Conservation (phyloP, 2,113 vertebrate species). For the Mustela lutreola region DNA sequence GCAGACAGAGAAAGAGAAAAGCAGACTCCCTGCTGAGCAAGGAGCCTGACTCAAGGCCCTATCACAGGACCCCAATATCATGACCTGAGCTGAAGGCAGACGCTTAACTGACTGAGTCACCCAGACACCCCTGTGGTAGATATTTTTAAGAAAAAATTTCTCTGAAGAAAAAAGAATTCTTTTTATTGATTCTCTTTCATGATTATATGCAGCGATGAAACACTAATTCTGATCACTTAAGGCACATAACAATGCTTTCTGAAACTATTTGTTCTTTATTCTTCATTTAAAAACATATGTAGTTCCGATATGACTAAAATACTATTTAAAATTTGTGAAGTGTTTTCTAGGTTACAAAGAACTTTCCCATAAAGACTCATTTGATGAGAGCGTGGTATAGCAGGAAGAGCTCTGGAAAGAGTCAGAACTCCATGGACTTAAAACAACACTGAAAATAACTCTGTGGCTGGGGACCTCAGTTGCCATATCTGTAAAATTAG, state of each 20-base stretch:
- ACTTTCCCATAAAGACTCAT: background rate
- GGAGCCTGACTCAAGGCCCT: too few species aligned
- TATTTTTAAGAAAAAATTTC: background rate
- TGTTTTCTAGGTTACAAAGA: background rate
- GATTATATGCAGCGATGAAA: background rate
- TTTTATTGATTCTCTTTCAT: conserved; percentile 4
- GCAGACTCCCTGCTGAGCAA: too few species aligned
- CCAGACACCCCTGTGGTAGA: background rate
- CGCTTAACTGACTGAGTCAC: too few species aligned
- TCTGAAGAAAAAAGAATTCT: background rate
- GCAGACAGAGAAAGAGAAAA: too few species aligned
- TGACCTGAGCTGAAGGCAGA: too few species aligned
- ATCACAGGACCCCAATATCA: too few species aligned
- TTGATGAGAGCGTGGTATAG: background rate
- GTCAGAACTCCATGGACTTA: background rate
- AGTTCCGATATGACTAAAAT: conserved; percentile 7
- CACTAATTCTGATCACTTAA: background rate
- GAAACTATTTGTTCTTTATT: background rate
- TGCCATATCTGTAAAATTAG: conserved; percentile 18
- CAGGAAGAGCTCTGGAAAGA: background rate
- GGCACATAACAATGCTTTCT: background rate
- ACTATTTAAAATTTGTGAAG: background rate
- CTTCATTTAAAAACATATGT: conserved; percentile 13
- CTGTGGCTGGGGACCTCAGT: background rate
- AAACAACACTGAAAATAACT: background rate